Evolutionary conservation across 2,888 invertebrate species (phyloP).

Genomic region (Ochropleura leucogaster): DNA sequence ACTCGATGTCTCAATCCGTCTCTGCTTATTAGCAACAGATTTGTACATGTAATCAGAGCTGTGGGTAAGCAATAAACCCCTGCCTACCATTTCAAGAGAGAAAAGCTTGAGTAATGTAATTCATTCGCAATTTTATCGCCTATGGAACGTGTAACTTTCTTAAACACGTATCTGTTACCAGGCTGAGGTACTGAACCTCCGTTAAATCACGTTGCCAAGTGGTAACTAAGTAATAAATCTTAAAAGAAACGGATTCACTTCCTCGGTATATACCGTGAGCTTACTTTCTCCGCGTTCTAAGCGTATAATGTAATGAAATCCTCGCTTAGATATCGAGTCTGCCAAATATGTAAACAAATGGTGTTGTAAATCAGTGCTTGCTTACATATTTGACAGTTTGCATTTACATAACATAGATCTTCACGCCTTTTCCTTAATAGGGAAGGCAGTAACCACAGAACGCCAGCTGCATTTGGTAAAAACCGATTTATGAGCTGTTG

Average conservation of each 20-base stretch:
- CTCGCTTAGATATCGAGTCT: conserved; percentile 30
- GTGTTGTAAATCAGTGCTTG: background rate
- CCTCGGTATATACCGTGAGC: conserved; percentile 26
- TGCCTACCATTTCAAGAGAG: background rate
- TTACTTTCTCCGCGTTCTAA: conserved; percentile 40
- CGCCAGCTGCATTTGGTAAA: background rate
- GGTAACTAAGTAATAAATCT: conserved; percentile 48
- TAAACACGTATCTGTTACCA: conserved; percentile 10
- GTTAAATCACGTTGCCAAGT: conserved; percentile 49
- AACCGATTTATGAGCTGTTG: background rate
- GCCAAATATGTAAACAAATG: conserved; percentile 32
- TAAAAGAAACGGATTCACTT: conserved; percentile 49
- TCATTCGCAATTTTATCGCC: conserved; percentile 1
- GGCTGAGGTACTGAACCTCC: conserved; percentile 11
- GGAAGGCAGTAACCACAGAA: background rate
- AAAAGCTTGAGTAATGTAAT: background rate
- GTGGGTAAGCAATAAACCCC: background rate
- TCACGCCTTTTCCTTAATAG: background rate
- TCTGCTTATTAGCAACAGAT: background rate
- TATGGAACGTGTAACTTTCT: background rate
- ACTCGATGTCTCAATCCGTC: background rate
- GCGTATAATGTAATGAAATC: conserved; percentile 51
- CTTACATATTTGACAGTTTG: conserved; percentile 9
- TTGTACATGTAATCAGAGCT: background rate
- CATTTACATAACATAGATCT: background rate